Evolutionary conservation across 1,140 invertebrate species (phyloP).

Genomic region (Cecropterus lyciades): DNA sequence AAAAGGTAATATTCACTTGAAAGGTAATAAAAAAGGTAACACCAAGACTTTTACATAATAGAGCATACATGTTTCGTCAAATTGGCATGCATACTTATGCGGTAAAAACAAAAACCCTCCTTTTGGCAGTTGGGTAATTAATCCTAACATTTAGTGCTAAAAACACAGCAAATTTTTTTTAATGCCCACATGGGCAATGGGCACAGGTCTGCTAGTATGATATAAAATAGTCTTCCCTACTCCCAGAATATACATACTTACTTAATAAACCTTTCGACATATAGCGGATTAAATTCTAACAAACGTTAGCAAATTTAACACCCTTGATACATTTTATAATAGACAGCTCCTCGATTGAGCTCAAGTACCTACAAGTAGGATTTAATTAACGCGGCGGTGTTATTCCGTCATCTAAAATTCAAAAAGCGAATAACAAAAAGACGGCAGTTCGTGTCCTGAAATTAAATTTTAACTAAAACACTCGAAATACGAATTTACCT

Average conservation of each 20-base stretch:
- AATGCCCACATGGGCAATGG: too few species aligned
- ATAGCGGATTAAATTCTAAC: background rate
- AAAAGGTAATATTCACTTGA: too few species aligned
- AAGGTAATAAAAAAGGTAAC: too few species aligned
- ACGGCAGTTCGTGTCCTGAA: conserved; percentile 75
- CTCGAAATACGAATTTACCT: conserved; percentile 64
- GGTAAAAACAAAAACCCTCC: too few species aligned
- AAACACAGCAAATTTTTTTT: too few species aligned
- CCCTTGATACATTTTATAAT: conserved; percentile 44
- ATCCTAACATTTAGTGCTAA: too few species aligned
- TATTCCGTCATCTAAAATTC: conserved; percentile 68
- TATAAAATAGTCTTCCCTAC: background rate
- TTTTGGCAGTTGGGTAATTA: too few species aligned
- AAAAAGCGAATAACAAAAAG: conserved; percentile 77
- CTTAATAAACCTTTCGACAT: background rate
- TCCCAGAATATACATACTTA: conserved; percentile 5
- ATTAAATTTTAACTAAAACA: conserved; percentile 80
- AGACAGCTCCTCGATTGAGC: conserved; percentile 42
- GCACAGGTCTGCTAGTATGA: too few species aligned
- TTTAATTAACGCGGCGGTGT: conserved; percentile 50
- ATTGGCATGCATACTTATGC: too few species aligned
- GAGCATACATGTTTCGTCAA: too few species aligned
- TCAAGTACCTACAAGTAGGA: conserved; percentile 47
- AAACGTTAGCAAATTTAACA: conserved; percentile 20
- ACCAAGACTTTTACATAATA: too few species aligned